Conservation (phyloP, 1,140 invertebrate species). For the Tetraneura akinire region DNA sequence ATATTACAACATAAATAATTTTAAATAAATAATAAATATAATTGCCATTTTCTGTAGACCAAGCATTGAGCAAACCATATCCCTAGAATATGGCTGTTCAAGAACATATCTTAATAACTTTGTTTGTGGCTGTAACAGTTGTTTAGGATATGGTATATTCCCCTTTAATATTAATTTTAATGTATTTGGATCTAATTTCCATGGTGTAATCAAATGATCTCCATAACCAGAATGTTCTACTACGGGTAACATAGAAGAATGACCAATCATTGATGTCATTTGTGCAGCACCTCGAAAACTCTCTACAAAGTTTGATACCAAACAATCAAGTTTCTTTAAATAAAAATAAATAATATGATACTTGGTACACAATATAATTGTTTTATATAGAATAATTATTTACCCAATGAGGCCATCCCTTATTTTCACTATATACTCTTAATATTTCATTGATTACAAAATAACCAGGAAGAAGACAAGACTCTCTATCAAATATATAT, state of each 20-base stretch:
- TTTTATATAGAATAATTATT: constrained; percentile 47
- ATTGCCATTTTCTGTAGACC: constrained; percentile 84
- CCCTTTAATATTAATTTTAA: constrained; percentile 89
- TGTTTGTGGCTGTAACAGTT: constrained; percentile 87
- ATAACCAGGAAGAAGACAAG: constrained; percentile 88
- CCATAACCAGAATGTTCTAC: constrained; percentile 90
- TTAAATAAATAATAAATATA: constrained; percentile 1
- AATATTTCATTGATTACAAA: constrained; percentile 93
- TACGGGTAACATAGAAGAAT: constrained; percentile 87
- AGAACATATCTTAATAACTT: constrained; percentile 85
- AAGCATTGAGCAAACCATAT: constrained; percentile 94
- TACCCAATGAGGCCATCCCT: constrained; percentile 89
- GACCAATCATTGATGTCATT: constrained; percentile 91
- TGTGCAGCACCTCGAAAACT: constrained; percentile 89
- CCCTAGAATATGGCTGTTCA: constrained; percentile 92
- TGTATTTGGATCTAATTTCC: constrained; percentile 84
- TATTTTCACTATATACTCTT: constrained; percentile 80
- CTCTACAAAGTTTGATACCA: constrained; percentile 86
- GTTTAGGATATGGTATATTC: constrained; percentile 86
- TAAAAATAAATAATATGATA: constrained; percentile 11
- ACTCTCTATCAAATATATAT: constrained; percentile 89
- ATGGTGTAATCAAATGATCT: constrained; percentile 85
- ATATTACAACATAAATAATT: not conserved
- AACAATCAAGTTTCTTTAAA: constrained; percentile 74
- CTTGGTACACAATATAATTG: not conserved